Base-by-base conservation (phyloP, 2,797 vertebrate genomes). In the Aselliscus stoliczkanus region DNA sequence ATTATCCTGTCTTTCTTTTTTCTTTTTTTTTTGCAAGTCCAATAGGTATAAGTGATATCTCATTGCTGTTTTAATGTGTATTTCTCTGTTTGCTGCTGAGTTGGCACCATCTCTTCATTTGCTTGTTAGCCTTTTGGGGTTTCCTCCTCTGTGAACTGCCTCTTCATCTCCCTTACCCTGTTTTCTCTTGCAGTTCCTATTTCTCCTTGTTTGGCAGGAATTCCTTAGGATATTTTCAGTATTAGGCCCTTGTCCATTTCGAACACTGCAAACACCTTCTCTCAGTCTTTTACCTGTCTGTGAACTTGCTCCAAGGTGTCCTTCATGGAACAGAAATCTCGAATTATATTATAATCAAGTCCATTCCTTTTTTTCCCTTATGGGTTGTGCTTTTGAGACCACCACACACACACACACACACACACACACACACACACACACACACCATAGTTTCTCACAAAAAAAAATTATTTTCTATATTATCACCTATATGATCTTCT, bases 11-110 rank as follows among this genome's bases (percentile, higher is more conserved):
- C 29, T 34, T 0, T 13, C 31, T 4, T 25, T 34, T 23, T 62
- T 42, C 0, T n/a, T 31, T 8, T 18, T 27, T 10, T 77, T 39
- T 37, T 27, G 56, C 56, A 77, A 64, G 1, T 25, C 11, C 2
- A 11, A 14, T 0, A 3, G 44, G 21, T 5, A 1, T 37, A 5
- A 29, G 62, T 5, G 42, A 25, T 18, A 1, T 14, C 39, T 69
- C 25, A 1, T 13, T 52, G 50, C 62, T 10, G 60, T 37, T n/a
- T 20, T 47, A 18, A 37, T 39, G 21, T 65, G 56, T 37, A 17
- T 56, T 12, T 23, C 12, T 13, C 52, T 31, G 4, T 76, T 25
- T 25, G 17, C 47, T 29, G 23, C 44, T 8, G 52, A 23, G 7
- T 72, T n/a, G 27, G 72, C 11, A 10, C 37, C 31, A 3, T 20